Conservation (phyloP, 2,888 invertebrate species). For the Aleiodes testaceus region DNA sequence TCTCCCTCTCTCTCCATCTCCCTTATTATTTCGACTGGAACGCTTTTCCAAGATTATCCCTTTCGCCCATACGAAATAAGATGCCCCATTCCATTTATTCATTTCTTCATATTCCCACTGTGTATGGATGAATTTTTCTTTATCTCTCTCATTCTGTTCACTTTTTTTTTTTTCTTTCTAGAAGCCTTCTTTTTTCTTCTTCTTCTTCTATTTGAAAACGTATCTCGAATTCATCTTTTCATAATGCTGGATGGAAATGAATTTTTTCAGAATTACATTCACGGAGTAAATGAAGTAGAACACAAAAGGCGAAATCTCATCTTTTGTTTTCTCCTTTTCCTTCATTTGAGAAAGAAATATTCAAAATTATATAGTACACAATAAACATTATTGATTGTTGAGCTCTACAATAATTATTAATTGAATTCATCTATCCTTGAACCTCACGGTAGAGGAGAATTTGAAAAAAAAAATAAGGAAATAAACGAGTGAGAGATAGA, state of each 20-base stretch:
- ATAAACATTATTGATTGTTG: no score
- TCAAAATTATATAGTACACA: no score
- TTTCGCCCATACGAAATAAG: conserved; percentile 34
- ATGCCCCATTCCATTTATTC: conserved; percentile 32
- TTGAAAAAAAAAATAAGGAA: background rate
- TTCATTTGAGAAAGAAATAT: no score
- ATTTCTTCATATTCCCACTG: conserved; percentile 33
- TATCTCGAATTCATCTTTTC: conserved; percentile 19
- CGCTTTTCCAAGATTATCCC: conserved; percentile 22
- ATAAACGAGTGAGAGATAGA: background rate
- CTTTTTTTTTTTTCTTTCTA: background rate
- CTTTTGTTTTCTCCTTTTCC: no score
- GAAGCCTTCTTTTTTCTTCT: background rate
- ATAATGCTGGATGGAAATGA: conserved; percentile 23
- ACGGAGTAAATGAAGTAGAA: background rate
- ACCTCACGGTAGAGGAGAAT: background rate
- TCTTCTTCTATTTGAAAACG: background rate
- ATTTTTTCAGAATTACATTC: conserved; percentile 7
- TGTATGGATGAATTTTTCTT: conserved; percentile 19
- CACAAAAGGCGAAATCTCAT: background rate
- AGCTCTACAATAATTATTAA: background rate
- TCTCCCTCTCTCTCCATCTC: background rate
- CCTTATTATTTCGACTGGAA: conserved; percentile 39
- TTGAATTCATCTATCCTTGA: background rate
- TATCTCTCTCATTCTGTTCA: background rate